These are phyloP conservation scores for Glossosoma conforme DNA, from an alignment of 1,140 invertebrate genomes.

Conservation along the genomic window DNA sequence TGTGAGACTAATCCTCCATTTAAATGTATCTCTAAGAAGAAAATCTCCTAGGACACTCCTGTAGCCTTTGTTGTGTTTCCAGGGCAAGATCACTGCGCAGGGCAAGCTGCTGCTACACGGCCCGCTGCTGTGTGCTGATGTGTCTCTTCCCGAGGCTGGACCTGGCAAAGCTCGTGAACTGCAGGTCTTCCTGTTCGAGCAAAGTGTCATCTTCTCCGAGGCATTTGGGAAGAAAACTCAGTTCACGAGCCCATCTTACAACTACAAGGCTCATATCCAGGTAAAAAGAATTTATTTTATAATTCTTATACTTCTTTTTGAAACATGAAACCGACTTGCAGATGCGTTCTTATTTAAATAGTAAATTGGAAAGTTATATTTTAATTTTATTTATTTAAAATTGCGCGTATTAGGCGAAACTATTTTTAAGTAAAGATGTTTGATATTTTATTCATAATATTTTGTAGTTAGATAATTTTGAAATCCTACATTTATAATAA, in stretches of 20 bases:
- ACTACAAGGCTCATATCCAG: slow-evolving; percentile 96
- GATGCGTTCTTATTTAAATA: no score
- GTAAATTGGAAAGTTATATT: no score
- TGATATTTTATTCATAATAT: not conserved
- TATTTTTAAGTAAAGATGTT: no score
- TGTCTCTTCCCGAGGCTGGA: slow-evolving; percentile 50
- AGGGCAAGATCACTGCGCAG: slow-evolving; percentile 97
- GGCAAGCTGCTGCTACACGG: slow-evolving; percentile 93
- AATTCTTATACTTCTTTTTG: not conserved
- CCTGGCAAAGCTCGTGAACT: slow-evolving; percentile 78
- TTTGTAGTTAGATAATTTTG: not conserved
- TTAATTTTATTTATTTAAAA: no score
- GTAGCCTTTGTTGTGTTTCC: slow-evolving; percentile 21
- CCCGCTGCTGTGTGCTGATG: slow-evolving; percentile 75
- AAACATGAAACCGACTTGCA: no score
- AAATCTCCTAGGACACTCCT: slow-evolving; percentile 2
- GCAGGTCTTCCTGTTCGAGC: slow-evolving; percentile 97
- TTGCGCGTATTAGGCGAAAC: no score
- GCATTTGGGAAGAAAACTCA: slow-evolving; percentile 90
- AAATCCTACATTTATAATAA: no score
- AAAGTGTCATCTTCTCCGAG: slow-evolving; percentile 96
- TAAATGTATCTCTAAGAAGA: no score
- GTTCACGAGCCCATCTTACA: slow-evolving; percentile 91
- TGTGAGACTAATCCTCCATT: no score
- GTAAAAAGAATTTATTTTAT: slow-evolving; percentile 48